Evolutionary conservation across 2,797 vertebrate genomes (phyloP).

Genomic region (Pempheris klunzingeri): DNA sequence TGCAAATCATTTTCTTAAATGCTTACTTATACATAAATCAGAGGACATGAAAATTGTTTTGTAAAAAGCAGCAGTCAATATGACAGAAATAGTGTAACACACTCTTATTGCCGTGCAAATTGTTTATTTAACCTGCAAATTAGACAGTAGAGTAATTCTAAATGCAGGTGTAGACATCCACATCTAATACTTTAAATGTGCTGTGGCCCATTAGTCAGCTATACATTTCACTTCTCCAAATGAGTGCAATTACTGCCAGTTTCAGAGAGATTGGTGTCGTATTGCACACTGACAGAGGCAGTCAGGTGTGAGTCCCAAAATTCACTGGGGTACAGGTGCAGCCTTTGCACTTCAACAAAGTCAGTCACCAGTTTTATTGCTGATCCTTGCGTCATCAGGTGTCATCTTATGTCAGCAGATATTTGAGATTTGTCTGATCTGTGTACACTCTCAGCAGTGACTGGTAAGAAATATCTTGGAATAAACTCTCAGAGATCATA

Average conservation of each 20-base stretch:
- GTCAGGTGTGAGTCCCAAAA: conserved; percentile 42
- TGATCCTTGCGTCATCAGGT: conserved; percentile 68
- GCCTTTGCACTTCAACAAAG: conserved; percentile 55
- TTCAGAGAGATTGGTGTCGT: conserved; percentile 29
- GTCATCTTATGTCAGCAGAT: conserved; percentile 65
- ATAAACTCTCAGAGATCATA: conserved; percentile 34
- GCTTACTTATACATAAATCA: conserved; percentile 13
- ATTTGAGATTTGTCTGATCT: conserved; percentile 49
- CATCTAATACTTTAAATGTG: conserved; percentile 14
- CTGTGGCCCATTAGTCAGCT: conserved; percentile 18
- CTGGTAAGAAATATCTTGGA: conserved; percentile 34
- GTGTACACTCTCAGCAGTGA: conserved; percentile 31
- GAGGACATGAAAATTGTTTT: background rate
- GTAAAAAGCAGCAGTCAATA: background rate
- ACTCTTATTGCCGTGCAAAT: background rate
- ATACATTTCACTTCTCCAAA: conserved; percentile 28
- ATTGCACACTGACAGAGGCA: conserved; percentile 33
- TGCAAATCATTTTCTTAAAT: conserved; percentile 16
- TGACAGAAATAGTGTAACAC: background rate
- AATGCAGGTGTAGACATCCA: background rate
- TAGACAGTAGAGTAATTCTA: background rate
- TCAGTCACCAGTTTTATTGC: conserved; percentile 58
- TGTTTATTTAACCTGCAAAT: conserved; percentile 18
- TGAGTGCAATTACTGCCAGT: conserved; percentile 20
- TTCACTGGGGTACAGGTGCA: conserved; percentile 49